Evolutionary conservation across 2,797 vertebrate genomes (phyloP), one percentile per base, ranked within the genome.

Genomic region (Lycodopsis pacificus): DNA sequence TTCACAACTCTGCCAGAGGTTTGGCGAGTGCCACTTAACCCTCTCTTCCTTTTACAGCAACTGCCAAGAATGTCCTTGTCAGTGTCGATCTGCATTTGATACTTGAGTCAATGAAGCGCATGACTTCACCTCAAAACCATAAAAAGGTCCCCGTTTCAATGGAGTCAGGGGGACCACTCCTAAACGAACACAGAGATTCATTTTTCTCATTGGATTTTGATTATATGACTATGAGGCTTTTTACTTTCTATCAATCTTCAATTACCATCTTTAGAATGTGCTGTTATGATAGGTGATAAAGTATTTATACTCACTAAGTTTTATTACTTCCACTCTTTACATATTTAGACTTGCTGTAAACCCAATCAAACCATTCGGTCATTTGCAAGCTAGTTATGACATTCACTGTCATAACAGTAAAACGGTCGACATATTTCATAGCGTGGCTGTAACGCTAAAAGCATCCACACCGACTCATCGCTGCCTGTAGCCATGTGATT

Each of bases 371-470:
- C 40, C 68, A 1, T 73, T 44, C 48, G 32, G 22, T 42, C 19
- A 20, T 74, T 67, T 71, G 51, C 73, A 27, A 53, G 46, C 25
- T 34, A 58, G 7, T 66, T 49, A 53, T 69, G 74, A 70, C 44
- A 76, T 63, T 66, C n/a, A 38, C 42, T 66, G 49, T 80, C 62
- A 84, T 57, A 76, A 84, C 44, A 73, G 53, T 61, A 54, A 59
- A 61, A 49, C n/a, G 20, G 44, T 75, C 15, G 27, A 40, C 63
- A 61, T 40, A 46, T 84, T 74, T 66, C 72, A 62, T 54, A 44
- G 59, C 38, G 78, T 80, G 66, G 48, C 36, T 57, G 51, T 51
- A 34, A 81, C 40, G 8, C 32, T 67, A 27, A 74, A 78, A 69
- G 67, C 53, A 65, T 68, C 72, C 70, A 38, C 44, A 59, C 14